A percentile compares a stretch with the other conserved stretches of the same genome.
These are phyloP conservation scores for Drosophila meridiana DNA, from an alignment of 2,888 invertebrate genomes.

Conservation along the genomic window DNA sequence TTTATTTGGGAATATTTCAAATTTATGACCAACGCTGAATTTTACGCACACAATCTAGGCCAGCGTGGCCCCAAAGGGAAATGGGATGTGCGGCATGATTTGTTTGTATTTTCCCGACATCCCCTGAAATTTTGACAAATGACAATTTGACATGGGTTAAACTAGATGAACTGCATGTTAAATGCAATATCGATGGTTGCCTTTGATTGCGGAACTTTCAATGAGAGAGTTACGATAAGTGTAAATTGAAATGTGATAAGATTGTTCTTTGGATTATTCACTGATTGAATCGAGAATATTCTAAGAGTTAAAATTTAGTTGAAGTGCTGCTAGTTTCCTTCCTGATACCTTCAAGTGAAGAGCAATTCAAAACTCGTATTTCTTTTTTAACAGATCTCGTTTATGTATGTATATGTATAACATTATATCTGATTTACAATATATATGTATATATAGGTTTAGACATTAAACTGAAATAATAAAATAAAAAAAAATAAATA, in stretches of 20 bases:
- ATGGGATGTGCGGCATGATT: conserved; percentile 13
- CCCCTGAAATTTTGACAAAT: not conserved
- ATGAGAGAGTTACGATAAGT: not conserved
- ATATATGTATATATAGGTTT: too few relatives aligned
- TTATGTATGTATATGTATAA: too few relatives aligned
- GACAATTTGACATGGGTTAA: not conserved
- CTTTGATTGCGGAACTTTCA: not conserved
- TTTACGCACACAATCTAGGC: conserved; percentile 24
- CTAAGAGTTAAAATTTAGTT: too few relatives aligned
- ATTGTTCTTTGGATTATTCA: too few relatives aligned
- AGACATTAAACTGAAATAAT: too few relatives aligned
- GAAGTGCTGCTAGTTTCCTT: too few relatives aligned
- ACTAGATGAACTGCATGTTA: not conserved
- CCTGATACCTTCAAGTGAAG: too few relatives aligned
- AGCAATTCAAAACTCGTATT: too few relatives aligned
- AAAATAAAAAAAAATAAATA: too few relatives aligned
- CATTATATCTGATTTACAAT: too few relatives aligned
- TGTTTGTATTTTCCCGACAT: conserved; percentile 2
- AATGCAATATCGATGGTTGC: not conserved
- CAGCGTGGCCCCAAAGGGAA: conserved; percentile 16
- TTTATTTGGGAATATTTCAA: conserved; percentile 33
- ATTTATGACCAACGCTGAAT: conserved; percentile 33
- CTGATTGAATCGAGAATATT: too few relatives aligned
- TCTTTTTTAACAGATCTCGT: too few relatives aligned
- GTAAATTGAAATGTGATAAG: not conserved